Evolutionary conservation across 1,140 invertebrate genomes (phyloP).

Genomic region (Pogonus chalceus): DNA sequence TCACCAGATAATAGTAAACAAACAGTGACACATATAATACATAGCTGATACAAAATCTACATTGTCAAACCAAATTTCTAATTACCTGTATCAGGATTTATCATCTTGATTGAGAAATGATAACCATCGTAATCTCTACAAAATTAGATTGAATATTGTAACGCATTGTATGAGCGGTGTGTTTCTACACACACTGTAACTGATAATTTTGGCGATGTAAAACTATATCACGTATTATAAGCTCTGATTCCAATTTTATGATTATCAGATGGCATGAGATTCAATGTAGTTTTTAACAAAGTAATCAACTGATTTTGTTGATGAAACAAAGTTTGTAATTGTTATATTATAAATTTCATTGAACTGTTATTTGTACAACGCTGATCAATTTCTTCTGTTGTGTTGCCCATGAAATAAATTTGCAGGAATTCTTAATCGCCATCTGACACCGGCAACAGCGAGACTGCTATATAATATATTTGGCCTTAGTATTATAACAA

Average conservation of each 20-base stretch:
- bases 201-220: conserved; percentile 21
- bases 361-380: conserved; percentile 20
- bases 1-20: too few relatives aligned
- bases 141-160: conserved; percentile 34
- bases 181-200: conserved; percentile 21
- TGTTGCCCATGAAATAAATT: conserved; percentile 29
- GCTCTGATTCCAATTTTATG: conserved; percentile 31
- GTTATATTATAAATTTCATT: conserved; percentile 15
- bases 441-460: conserved; percentile 16
- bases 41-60: too few relatives aligned
- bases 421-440: conserved; percentile 25
- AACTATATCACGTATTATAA: conserved; percentile 30
- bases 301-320: conserved; percentile 22
- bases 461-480: conserved; percentile 30
- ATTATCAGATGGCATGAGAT: conserved; percentile 26
- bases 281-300: conserved; percentile 26
- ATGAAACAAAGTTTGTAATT: conserved; percentile 25
- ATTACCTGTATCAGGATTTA: conserved; percentile 25
- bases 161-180: conserved; percentile 17
- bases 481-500: too few relatives aligned
- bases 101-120: conserved; percentile 28
- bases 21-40: too few relatives aligned
- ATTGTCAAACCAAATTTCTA: too few relatives aligned
- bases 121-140: conserved; percentile 34
- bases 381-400: conserved; percentile 17